A percentile compares a stretch with the other conserved stretches of the same genome.
These are phyloP conservation scores for Brachionus manjavacas DNA, from an alignment of 1,140 invertebrate genomes.

Conservation along the genomic window DNA sequence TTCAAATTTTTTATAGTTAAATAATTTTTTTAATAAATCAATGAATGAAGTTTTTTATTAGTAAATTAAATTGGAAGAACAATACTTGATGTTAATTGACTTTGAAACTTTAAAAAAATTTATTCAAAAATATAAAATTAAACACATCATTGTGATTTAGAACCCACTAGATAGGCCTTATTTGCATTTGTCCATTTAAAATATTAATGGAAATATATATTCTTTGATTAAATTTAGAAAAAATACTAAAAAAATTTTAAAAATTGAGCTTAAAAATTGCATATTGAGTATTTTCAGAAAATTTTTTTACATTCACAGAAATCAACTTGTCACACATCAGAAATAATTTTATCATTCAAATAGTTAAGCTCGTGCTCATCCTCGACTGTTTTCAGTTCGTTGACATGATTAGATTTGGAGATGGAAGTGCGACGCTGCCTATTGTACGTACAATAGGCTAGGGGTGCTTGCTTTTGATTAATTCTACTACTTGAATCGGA, in stretches of 20 bases:
- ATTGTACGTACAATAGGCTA: conserved; percentile 18
- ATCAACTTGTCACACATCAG: not conserved
- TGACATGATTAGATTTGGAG: not conserved
- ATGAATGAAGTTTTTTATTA: not conserved
- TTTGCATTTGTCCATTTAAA: not conserved
- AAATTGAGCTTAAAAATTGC: not conserved
- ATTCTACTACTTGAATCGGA: not conserved
- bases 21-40: too few relatives aligned
- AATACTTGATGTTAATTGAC: not conserved
- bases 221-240: not conserved
- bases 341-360: not conserved
- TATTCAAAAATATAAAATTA: not conserved
- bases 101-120: too few relatives aligned
- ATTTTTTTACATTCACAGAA: not conserved
- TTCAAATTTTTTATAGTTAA: too few relatives aligned
- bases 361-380: not conserved
- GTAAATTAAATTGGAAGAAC: not conserved
- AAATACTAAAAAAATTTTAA: not conserved
- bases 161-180: not conserved
- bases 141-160: not conserved
- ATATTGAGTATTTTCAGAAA: not conserved
- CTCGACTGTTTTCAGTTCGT: not conserved
- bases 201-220: not conserved
- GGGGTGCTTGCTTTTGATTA: not conserved
- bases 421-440: not conserved